phyloP scores from a whole-genome alignment of 1,140 invertebrate species.

The Epicauta chinensis region DNA sequence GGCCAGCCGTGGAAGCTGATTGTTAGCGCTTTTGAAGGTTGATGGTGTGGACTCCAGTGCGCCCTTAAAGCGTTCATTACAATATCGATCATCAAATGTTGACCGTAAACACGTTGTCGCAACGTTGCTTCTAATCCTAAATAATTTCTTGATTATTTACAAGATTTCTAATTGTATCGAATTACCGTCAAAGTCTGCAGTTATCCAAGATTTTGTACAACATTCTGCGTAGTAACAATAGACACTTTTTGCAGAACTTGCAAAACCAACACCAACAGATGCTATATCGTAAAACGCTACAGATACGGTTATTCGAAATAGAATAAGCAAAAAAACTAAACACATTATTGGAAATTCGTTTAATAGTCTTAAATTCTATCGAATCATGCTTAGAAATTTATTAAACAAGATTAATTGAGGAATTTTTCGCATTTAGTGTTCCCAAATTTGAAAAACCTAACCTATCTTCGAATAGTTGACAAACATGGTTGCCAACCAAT shows the following conservation, averaged over 20 bases:
- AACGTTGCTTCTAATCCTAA: slow-evolving; percentile 40
- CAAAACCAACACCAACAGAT: slow-evolving; percentile 2
- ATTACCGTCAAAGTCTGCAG: slow-evolving; percentile 34
- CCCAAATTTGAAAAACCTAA: too few species aligned
- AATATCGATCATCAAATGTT: slow-evolving; percentile 56
- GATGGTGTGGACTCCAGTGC: slow-evolving; percentile 43
- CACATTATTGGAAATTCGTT: too few species aligned
- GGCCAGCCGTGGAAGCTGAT: slow-evolving; percentile 76
- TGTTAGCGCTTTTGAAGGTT: slow-evolving; percentile 59
- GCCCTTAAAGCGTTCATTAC: slow-evolving; percentile 51
- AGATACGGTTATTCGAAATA: not conserved
- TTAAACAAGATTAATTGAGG: too few species aligned
- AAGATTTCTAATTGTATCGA: slow-evolving; percentile 18
- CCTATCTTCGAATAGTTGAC: too few species aligned
- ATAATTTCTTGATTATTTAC: slow-evolving; percentile 20
- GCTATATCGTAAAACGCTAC: not conserved
- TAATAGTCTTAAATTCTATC: too few species aligned
- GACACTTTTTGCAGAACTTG: not conserved
- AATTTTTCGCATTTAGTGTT: too few species aligned
- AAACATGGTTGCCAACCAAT: too few species aligned
- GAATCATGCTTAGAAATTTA: too few species aligned
- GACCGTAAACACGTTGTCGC: slow-evolving; percentile 51
- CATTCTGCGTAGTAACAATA: slow-evolving; percentile 43
- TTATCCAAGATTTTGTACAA: slow-evolving; percentile 43
- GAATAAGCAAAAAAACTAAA: too few species aligned